Conservation (phyloP, 2,113 vertebrate species). For the Ciconia stormi region DNA sequence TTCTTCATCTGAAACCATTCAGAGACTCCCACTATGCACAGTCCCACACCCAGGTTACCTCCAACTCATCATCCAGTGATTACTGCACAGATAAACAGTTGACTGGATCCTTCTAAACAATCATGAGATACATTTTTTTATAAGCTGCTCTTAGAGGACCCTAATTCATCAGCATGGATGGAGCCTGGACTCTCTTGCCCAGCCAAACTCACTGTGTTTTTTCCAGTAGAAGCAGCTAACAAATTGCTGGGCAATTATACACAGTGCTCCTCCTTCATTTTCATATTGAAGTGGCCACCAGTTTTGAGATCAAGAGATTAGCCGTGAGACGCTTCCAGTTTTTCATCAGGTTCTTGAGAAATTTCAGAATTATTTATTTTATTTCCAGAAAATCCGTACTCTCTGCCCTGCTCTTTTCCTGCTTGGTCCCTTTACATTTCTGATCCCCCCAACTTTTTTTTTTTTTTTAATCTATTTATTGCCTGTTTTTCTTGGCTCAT, state of each 20-base stretch:
- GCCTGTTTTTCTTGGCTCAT: conserved; percentile 82
- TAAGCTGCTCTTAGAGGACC: conserved; percentile 25
- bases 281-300: background rate
- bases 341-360: background rate
- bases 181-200: background rate
- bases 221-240: background rate
- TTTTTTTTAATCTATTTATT: conserved; percentile 75
- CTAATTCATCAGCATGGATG: background rate
- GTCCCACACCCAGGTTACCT: background rate
- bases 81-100: conserved; percentile 33
- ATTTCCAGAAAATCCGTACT: conserved; percentile 35
- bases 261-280: background rate
- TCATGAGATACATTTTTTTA: conserved; percentile 29
- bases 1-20: conserved; percentile 41
- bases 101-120: conserved; percentile 28
- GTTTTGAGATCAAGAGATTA: conserved; percentile 15
- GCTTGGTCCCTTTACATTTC: conserved; percentile 30
- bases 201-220: background rate
- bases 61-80: conserved; percentile 39
- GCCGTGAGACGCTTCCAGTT: background rate
- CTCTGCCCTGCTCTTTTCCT: conserved; percentile 47
- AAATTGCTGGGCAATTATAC: background rate
- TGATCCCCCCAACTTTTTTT: background rate
- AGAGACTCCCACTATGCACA: background rate
- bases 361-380: conserved; percentile 44